Base-by-base conservation (phyloP, 1,140 invertebrate species). In the Saccostrea cuccullata region DNA sequence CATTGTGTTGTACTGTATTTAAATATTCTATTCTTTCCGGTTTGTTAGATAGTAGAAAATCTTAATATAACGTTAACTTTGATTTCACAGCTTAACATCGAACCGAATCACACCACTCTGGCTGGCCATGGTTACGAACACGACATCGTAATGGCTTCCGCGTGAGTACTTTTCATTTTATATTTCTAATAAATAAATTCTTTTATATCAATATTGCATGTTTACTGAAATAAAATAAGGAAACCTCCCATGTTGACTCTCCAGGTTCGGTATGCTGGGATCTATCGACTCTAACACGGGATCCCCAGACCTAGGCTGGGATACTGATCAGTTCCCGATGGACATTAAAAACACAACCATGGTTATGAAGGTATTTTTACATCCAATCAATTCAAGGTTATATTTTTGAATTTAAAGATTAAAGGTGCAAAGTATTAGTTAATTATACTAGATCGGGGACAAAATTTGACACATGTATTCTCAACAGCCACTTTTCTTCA, bases 101-200 rank as follows among this genome's bases (percentile, higher is more conserved):
- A 96, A 87, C 96, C 96, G 12, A 96, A 96, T 90, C 96, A 96
- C 93, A 95, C 95, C 3, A 96, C 95, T 11, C 91, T 96, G 73
- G 95, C 95, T 9, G 95, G 95, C 13, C 95, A 96, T 90, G 91
- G 92, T 9, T 95, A 95, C 87, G 95, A 96, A 90, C 95, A 95
- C 88, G 95, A 96, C 88, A 91, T 95, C 20, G 92, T 94, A 3
- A 94, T 96, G 93, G 92, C 95, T 2, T 95, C 95, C 55, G 93
- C 94, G 95, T 95, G 92, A 92, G 95, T 94, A 95, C 94, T 94
- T 86, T 60, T n/a, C 6, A 82, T 64, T 26, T 0, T 84, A 1
- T 0, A 17, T 40, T 15, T 13, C 13, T 55, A 0, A 0, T 6
- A 17, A 84, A 84, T 84, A 47, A 9, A 84, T 15, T n/a, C 23